phyloP scores from a whole-genome alignment of 2,113 vertebrate genomes.

The Glaucomys volans region DNA sequence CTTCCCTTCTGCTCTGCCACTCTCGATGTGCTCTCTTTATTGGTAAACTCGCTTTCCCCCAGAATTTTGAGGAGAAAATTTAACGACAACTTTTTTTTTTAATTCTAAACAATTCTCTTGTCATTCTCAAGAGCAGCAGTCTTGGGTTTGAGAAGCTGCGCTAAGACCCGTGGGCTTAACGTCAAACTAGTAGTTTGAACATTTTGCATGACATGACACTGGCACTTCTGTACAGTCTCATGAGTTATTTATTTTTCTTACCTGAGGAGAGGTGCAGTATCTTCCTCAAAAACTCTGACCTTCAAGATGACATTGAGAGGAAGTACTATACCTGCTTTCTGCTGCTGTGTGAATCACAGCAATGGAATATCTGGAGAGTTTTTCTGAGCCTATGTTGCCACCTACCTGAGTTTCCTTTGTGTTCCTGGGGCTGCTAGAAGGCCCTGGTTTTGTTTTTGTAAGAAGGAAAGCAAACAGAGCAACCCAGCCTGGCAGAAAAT shows the following conservation, averaged over 20 bases:
- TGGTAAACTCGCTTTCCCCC: background rate
- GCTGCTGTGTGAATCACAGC: background rate
- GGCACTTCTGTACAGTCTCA: background rate
- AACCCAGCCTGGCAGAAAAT: background rate
- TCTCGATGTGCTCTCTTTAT: background rate
- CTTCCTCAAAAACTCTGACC: conserved; percentile 30
- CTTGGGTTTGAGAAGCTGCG: background rate
- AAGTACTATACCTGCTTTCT: background rate
- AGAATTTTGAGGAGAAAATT: conserved; percentile 27
- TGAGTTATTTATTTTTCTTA: background rate
- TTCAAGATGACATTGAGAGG: background rate
- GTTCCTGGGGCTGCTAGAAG: background rate
- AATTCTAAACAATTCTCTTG: background rate
- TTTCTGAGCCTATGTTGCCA: background rate
- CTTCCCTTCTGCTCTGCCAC: background rate
- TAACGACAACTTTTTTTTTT: background rate
- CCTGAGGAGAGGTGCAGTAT: background rate
- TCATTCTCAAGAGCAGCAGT: background rate
- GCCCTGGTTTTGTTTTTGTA: background rate
- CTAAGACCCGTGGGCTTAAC: background rate
- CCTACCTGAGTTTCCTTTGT: background rate
- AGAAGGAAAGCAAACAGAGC: conserved; percentile 3
- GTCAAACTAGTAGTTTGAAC: background rate
- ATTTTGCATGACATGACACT: background rate
- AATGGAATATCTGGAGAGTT: background rate